phyloP scores from a whole-genome alignment of 1,140 invertebrate species.

The Caenorhabditis brenneri region DNA sequence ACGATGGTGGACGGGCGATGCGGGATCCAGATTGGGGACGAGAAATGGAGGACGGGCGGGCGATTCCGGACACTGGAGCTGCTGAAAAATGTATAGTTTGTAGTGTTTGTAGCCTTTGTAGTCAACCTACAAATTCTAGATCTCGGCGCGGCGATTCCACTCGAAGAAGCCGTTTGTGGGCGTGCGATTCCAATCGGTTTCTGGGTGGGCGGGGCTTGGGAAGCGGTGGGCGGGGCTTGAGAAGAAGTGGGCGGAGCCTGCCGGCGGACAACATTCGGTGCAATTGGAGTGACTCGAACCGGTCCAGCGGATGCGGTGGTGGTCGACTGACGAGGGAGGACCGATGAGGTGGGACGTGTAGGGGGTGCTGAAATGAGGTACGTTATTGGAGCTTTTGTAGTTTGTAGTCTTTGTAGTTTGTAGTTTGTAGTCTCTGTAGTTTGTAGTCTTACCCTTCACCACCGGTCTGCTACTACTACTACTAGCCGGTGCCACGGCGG shows the following conservation, averaged over 20 bases:
- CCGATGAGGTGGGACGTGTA: no score
- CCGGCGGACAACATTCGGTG: background rate
- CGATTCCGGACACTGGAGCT: background rate
- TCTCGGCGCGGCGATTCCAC: background rate
- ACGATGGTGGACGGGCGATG: background rate
- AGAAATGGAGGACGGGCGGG: no score
- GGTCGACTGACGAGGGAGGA: background rate
- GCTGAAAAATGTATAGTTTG: background rate
- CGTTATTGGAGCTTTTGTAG: no score
- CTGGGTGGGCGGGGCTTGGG: background rate
- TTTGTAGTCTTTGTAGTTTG: background rate
- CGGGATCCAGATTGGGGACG: background rate
- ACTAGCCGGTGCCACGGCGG: background rate
- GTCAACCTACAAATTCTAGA: background rate
- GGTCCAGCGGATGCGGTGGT: background rate
- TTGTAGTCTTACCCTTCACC: background rate
- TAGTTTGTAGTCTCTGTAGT: background rate
- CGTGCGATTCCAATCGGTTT: constrained; percentile 8
- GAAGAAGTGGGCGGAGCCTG: background rate
- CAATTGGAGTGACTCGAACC: background rate
- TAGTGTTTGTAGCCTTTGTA: no score
- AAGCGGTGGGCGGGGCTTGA: background rate
- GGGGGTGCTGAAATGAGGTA: no score
- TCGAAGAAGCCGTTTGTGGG: background rate
- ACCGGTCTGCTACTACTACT: no score